phyloP scores from a whole-genome alignment of 2,113 vertebrate species.

The Corythoichthys haematopterus region DNA sequence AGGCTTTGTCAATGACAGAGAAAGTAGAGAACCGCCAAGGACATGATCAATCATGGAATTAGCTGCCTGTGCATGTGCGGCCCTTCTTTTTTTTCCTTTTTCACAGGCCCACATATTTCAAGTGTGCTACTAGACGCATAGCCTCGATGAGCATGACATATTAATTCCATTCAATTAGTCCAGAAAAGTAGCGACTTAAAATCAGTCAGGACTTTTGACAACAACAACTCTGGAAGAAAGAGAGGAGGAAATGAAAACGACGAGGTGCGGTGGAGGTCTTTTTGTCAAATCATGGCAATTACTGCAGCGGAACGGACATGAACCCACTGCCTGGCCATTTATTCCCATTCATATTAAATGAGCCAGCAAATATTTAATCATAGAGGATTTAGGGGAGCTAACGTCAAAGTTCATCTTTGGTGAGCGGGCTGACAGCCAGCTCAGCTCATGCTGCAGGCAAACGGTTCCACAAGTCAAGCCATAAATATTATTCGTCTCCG shows the following conservation, averaged over 20 bases:
- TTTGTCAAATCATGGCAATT: conserved; percentile 37
- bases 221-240: background rate
- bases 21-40: conserved; percentile 1
- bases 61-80: background rate
- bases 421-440: conserved; percentile 20
- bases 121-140: background rate
- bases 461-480: conserved; percentile 28
- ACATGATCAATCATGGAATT: conserved; percentile 10
- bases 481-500: conserved; percentile 54
- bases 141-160: background rate
- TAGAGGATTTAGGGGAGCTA: conserved; percentile 41
- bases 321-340: conserved; percentile 48
- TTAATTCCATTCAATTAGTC: background rate
- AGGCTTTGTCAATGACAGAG: conserved; percentile 3
- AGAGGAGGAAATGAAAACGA: conserved; percentile 15
- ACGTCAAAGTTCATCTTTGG: conserved; percentile 57
- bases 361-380: conserved; percentile 64
- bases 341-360: conserved; percentile 63
- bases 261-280: conserved; percentile 5
- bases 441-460: conserved; percentile 35
- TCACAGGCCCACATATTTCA: conserved; percentile 1
- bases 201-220: background rate
- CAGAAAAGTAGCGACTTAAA: background rate
- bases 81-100: background rate
- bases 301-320: conserved; percentile 34